Base-by-base conservation (phyloP, 2,113 vertebrate genomes). In the Corythaixoides concolor region DNA sequence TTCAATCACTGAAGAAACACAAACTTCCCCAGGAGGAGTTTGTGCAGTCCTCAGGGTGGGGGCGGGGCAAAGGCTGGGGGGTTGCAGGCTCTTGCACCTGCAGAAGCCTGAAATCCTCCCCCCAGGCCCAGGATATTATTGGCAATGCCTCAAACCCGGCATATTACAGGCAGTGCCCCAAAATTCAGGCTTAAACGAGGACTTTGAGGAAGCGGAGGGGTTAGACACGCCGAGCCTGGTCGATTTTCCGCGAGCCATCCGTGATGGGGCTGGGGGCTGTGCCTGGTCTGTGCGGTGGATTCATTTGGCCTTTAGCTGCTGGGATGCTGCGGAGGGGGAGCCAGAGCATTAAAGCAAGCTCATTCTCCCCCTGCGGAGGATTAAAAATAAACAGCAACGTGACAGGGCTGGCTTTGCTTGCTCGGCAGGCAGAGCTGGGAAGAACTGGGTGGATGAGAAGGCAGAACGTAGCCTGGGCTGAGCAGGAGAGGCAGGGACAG, bases 161-260 rank as follows among this genome's bases (percentile, higher is more conserved):
- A 5, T 2, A 1, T 35, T 69, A 24, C 14, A 70, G 52, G 39
- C 26, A 32, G 13, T 72, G 53, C 28, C 33, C 22, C 30, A 27
- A 19, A 90, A 74, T 62, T 78, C 33, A 75, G 60, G 60, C 26
- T 84, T 50, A 16, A 81, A 16, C 5, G 5, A 41, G 76, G 59
- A 35, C 16, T 32, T 58, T 50, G 62, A 49, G 37, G 32, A 39
- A 45, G 35, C 27, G 4, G 8, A 3, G 7, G 13, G 6, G 5
- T 79, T 59, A 27, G 53, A 52, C 3, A 3, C 1, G 7, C 15
- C 0, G 2, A 50, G 33, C n/a, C 14, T 33, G 39, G n/a, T 2
- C 67, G 56, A 43, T 89, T 59, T 64, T 56, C 69, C 24, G 5
- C 3, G 11, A 9, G 8, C 49, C 5, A 10, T 7, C 39, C 0